Evolutionary conservation across 2,888 invertebrate genomes (phyloP), one percentile per base, ranked within the genome.

Genomic region (Melanophora roralis): DNA sequence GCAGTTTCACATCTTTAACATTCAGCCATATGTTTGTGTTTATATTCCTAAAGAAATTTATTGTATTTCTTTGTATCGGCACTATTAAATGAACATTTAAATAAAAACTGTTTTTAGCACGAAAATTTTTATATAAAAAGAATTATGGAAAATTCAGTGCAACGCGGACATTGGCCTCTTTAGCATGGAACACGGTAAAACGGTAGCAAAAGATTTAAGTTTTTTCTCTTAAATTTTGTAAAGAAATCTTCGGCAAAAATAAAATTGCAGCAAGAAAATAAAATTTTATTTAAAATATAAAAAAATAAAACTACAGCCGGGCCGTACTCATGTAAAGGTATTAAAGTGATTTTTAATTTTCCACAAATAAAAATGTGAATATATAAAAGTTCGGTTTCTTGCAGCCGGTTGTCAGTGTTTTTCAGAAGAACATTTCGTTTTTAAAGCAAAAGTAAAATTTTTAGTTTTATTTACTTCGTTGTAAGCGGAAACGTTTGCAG

Each of bases 121-220:
- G 55, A 6, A 73, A 65, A 76, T 51, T 76, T 80, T 40, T 32
- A 53, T 59, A 43, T 62, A 74, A 75, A 27, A 3, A 32, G 21
- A 71, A 62, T 72, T 62, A 74, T 71, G 49, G 53, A 71, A 72
- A 62, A 80, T 79, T 76, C 82, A 82, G 82, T 82, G 76, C 79
- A 73, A 81, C 77, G 84, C 88, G 88, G 87, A 85, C 85, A 83
- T 83, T 83, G 82, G 84, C 83, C 84, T 81, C 82, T 68, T 77
- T 64, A 73, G 68, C 68, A 72, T 68, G 59, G 32, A 73, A 3
- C 19, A 67, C 47, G 43, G 32, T 45, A 57, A 73, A 76, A 51
- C 72, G 72, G 51, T 45, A 21, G 27, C n/a, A 23, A 47, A 45
- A 21, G 7, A 16, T 67, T 60, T 34, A 32, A 38, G 16, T 34